Base-by-base conservation (phyloP, 2,113 vertebrate species). In the Varanus salvator region DNA sequence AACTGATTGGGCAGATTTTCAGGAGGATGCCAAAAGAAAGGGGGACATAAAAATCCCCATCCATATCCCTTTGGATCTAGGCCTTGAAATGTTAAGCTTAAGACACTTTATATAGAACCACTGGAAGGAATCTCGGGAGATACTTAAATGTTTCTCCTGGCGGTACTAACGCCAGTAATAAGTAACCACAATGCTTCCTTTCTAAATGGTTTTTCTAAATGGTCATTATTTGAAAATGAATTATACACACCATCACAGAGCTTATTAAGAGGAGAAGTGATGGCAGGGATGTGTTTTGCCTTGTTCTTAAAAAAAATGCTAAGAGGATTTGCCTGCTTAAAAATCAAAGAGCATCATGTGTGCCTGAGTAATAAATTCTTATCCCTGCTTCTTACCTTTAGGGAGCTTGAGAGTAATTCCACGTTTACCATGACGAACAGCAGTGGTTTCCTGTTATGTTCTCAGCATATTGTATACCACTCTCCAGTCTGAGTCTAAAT, bases 401-500 rank as follows among this genome's bases (percentile, higher is more conserved):
- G 31, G 68, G 54, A 91, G 38, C 82, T 52, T 25, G 48, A 81
- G 68, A 94, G 77, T 86, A 91, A 92, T 91, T 90, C n/a, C 87
- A 86, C 66, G 88, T 95, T 93, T 97, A 68, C 69, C 72, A 0
- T 95, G 87, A 94, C 74, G 91, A 94, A 94, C 54, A 83, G 25
- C 74, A 71, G 68, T 50, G 87, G 92, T 93, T 95, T 89, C 69
- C 75, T 91, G 54, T 87, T 91, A 82, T 75, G 71, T 60, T 91
- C 54, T 76, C 31, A 38, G 27, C 84, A 76, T 88, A 91, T 38
- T 89, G 48, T 90, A 15, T 80, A 80, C 60, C 92, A 76, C 66
- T 93, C 87, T 69, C 38, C 92, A 91, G 89, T 89, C 83, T 90
- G 2, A 87, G 76, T 84, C 92, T 15, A 38, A 23, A 80, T 85